A percentile compares a stretch with the other conserved stretches of the same genome.
phyloP scores from a whole-genome alignment of 2,888 invertebrate species.

The Dermolepida albohirtum region DNA sequence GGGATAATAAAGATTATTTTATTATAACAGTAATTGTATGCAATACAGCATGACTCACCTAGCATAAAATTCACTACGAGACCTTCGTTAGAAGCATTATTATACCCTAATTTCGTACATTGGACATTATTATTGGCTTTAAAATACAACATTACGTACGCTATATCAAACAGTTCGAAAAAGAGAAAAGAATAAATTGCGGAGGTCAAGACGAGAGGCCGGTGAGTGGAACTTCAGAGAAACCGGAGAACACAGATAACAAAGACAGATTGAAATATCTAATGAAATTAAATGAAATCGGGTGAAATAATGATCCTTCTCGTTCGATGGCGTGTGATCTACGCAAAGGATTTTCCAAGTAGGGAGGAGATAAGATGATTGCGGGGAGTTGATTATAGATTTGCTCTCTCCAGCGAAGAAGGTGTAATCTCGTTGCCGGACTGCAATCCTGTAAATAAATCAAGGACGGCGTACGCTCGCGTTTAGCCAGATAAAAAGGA shows the following conservation, averaged over 20 bases:
- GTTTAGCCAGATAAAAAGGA: slow-evolving; percentile 11
- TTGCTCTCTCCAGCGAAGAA: slow-evolving; percentile 44
- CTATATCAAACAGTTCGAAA: slow-evolving; percentile 31
- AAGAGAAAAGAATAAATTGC: slow-evolving; percentile 52
- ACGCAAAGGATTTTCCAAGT: slow-evolving; percentile 49
- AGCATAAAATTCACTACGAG: too few relatives aligned
- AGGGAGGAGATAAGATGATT: slow-evolving; percentile 49
- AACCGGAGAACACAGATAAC: slow-evolving; percentile 52
- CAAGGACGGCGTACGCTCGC: slow-evolving; percentile 37
- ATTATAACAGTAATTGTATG: too few relatives aligned
- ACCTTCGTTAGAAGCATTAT: too few relatives aligned
- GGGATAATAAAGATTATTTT: too few relatives aligned
- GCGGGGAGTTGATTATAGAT: slow-evolving; percentile 50
- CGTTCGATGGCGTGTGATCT: slow-evolving; percentile 50
- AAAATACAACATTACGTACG: too few relatives aligned
- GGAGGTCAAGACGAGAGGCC: slow-evolving; percentile 51
- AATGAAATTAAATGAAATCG: slow-evolving; percentile 62
- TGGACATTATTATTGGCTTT: too few relatives aligned
- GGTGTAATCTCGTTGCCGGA: slow-evolving; percentile 50
- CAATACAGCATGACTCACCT: too few relatives aligned
- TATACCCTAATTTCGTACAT: too few relatives aligned
- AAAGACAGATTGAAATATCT: slow-evolving; percentile 60
- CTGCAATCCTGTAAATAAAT: slow-evolving; percentile 50
- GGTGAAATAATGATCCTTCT: slow-evolving; percentile 58
- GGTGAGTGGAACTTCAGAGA: slow-evolving; percentile 40